A percentile compares a stretch with the other conserved stretches of the same genome.
Evolutionary conservation across 2,797 vertebrate genomes (phyloP).

Genomic region (Rhabdomys pumilio): DNA sequence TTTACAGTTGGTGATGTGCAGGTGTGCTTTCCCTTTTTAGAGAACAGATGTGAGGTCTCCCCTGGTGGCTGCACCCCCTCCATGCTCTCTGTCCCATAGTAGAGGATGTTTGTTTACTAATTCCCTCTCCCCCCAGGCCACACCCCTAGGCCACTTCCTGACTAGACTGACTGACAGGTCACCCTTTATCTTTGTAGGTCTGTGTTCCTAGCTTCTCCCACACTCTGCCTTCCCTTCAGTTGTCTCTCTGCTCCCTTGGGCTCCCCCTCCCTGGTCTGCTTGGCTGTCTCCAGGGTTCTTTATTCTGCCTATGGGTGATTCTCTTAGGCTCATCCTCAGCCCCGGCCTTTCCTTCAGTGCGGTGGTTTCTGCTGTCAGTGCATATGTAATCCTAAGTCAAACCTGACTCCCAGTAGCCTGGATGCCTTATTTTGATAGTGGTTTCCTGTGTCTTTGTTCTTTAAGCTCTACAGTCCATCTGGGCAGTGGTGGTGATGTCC

Average conservation of each 20-base stretch:
- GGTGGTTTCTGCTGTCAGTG: not conserved
- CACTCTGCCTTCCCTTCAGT: slow-evolving; percentile 1
- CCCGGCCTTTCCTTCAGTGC: not conserved
- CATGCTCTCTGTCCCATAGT: not conserved
- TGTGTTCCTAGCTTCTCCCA: not conserved
- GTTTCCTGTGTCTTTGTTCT: not conserved
- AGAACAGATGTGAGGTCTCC: not conserved
- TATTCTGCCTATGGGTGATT: not conserved
- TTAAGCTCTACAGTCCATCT: not conserved
- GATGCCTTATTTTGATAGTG: not conserved
- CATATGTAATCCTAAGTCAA: not conserved
- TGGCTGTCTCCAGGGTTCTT: not conserved
- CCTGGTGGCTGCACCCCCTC: not conserved
- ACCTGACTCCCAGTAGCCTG: not conserved
- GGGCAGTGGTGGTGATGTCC: not conserved
- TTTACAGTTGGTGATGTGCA: not conserved
- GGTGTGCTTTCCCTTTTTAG: not conserved
- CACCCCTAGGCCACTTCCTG: not conserved
- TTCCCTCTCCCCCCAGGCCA: not conserved
- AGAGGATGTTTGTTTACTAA: not conserved
- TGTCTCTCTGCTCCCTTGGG: not conserved
- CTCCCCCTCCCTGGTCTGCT: not conserved
- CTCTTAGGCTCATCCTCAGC: not conserved
- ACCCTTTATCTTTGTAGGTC: not conserved
- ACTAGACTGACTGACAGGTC: not conserved